A percentile compares a stretch with the other conserved stretches of the same genome.
phyloP scores from a whole-genome alignment of 1,140 invertebrate species.

The Myzus persicae region DNA sequence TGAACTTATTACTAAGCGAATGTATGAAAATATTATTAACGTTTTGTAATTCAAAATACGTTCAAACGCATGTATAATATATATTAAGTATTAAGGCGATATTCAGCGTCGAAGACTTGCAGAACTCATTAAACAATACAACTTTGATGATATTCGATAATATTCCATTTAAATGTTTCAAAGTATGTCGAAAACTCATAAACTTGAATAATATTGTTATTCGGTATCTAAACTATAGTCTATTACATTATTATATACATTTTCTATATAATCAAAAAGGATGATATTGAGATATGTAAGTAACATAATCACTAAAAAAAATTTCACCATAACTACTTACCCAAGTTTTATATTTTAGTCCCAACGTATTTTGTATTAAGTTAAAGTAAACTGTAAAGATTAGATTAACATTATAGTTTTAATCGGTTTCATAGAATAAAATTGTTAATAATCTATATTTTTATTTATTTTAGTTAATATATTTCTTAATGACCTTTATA shows the following conservation, averaged over 20 bases:
- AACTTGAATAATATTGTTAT: neutral
- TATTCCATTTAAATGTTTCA: neutral
- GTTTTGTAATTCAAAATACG: neutral
- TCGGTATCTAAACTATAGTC: neutral
- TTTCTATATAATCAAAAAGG: neutral
- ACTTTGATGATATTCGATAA: conserved; percentile 5
- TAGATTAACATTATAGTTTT: neutral
- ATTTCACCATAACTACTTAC: neutral
- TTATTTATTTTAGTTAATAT: too few relatives aligned
- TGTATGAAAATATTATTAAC: neutral
- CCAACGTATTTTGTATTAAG: neutral
- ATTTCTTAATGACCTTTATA: neutral
- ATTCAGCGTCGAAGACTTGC: neutral
- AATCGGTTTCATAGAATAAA: too few relatives aligned
- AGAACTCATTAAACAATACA: conserved; percentile 12
- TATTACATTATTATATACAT: neutral
- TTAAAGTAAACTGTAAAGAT: neutral
- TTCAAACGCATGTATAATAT: neutral
- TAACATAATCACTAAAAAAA: neutral
- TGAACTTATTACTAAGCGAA: neutral
- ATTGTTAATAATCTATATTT: too few relatives aligned
- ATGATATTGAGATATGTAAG: too few relatives aligned
- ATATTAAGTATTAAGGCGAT: neutral
- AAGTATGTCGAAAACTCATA: neutral
- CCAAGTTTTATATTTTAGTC: neutral